Base-by-base conservation (phyloP, 2,888 invertebrate genomes). In the Thera obeliscata region DNA sequence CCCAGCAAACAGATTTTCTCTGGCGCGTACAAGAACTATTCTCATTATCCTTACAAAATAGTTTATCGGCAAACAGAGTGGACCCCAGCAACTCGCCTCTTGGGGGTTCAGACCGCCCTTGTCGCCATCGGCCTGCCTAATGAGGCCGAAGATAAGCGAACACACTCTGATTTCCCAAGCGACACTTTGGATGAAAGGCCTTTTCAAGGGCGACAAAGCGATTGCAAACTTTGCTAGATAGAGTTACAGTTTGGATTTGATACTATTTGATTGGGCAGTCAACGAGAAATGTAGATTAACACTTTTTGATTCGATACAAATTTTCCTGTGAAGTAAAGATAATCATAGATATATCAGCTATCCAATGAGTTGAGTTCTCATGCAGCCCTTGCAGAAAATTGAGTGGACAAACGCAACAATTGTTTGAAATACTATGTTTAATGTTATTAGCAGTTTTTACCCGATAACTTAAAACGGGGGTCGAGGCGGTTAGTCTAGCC, bases 141-240 rank as follows among this genome's bases (percentile, higher is more conserved):
- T 89, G 86, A 87, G 86, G 85, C 87, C 83, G n/a, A n/a, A 88
- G 89, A 88, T 90, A 90, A 91, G 86, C 86, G 83, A 87, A 87
- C 81, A 83, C 79, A 79, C 77, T 56, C 77, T 88, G 90, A 93
- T 92, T 93, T 93, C 93, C 92, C 92, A 77, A 68, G 91, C 77
- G 91, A 66, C 64, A 57, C 64, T 52, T 64, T 63, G 56, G 61
- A 72, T 69, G 67, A 71, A 60, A 71, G 60, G 61, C 50, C 66
- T 67, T 69, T 35, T 71, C 70, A 72, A 74, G 70, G 72, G 67
- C 70, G 67, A 61, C 73, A 72, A 75, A 64, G 54, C 33, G 12
- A 59, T 62, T 38, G 54, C 22, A 46, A 70, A 58, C 11, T 64
- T 52, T 22, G 50, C 54, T 46, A 55, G 36, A 61, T 60, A 38